Percentiles rank a stretch among this genome's conserved stretches.
Evolutionary conservation across 2,113 vertebrate species (phyloP).

Genomic region (Solenodon paradoxus): DNA sequence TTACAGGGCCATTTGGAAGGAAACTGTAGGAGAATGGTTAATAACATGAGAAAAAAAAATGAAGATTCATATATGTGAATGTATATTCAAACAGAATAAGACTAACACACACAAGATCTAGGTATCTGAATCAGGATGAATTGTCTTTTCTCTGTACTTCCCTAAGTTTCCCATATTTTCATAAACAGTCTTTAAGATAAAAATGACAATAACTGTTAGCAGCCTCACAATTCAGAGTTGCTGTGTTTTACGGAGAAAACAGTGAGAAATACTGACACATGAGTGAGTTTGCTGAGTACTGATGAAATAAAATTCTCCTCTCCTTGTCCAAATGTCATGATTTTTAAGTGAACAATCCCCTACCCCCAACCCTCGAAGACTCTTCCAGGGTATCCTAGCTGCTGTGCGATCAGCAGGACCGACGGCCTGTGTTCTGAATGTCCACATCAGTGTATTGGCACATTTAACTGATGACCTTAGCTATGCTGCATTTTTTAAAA

Average conservation of each 20-base stretch:
- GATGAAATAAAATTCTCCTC: neutral
- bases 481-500: conserved; percentile 77
- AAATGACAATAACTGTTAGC: neutral
- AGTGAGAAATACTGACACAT: neutral
- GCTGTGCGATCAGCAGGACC: conserved; percentile 64
- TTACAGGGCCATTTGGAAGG: neutral
- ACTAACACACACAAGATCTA: neutral
- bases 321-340: neutral
- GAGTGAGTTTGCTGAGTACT: neutral
- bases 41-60: conserved; percentile 31
- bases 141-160: neutral
- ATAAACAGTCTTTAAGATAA: neutral
- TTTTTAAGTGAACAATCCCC: conserved; percentile 33
- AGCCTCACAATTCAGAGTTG: neutral
- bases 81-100: neutral
- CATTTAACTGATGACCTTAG: conserved; percentile 79
- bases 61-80: too few species aligned
- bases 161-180: neutral
- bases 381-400: conserved; percentile 46
- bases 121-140: neutral
- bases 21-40: neutral
- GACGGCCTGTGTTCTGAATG: conserved; percentile 46
- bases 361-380: too few species aligned
- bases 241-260: neutral
- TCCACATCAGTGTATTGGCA: conserved; percentile 70